phyloP scores from a whole-genome alignment of 1,140 invertebrate genomes.

The Nautilus pompilius region DNA sequence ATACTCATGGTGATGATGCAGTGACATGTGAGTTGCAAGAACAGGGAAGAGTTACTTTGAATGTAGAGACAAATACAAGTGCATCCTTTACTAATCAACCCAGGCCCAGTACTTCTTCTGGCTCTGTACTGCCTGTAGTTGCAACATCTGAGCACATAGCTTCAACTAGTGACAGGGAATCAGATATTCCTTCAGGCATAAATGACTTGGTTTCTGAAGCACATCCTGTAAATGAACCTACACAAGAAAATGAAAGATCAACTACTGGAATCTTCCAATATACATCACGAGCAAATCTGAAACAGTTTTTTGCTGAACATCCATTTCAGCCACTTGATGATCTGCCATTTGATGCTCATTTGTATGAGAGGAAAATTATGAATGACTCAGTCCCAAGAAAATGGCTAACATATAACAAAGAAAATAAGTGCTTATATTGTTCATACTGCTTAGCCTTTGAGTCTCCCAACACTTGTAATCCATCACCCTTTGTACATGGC shows the following conservation, averaged over 20 bases:
- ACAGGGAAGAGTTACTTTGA: too few relatives aligned
- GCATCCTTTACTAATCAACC: too few relatives aligned
- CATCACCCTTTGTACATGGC: not conserved
- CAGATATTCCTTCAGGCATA: not conserved
- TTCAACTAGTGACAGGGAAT: not conserved
- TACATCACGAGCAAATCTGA: not conserved
- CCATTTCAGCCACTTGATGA: not conserved
- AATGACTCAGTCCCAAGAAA: not conserved
- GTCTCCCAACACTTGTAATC: not conserved
- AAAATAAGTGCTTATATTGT: not conserved
- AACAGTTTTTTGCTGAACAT: not conserved
- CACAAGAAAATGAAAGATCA: not conserved
- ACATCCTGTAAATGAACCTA: not conserved
- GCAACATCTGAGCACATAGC: not conserved
- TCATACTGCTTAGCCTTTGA: not conserved
- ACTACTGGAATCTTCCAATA: not conserved
- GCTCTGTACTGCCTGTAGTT: not conserved
- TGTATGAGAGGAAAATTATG: not conserved
- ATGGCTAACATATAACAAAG: not conserved
- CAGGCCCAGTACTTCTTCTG: not conserved
- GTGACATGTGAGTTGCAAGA: too few relatives aligned
- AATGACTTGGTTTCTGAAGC: slow-evolving; percentile 1
- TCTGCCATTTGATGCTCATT: not conserved
- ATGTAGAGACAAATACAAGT: too few relatives aligned
- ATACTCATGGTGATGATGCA: too few relatives aligned